These are phyloP conservation scores for Oscheius sp. DNA, from an alignment of 2,888 invertebrate species.

Conservation along the genomic window DNA sequence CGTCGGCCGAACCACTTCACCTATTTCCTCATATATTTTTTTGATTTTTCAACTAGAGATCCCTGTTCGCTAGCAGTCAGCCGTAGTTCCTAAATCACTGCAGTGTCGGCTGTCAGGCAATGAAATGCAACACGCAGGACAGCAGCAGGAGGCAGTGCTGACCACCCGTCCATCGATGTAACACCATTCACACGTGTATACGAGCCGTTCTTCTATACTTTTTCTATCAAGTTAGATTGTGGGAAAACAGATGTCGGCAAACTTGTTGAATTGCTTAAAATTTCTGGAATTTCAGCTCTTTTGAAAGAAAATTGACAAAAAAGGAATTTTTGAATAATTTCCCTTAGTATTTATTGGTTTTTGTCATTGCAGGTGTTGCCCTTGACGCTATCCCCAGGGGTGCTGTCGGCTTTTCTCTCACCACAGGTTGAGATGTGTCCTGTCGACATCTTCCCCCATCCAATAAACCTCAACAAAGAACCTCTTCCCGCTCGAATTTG, in stretches of 20 bases:
- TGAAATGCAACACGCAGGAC: constrained; percentile 27
- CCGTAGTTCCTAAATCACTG: constrained; percentile 29
- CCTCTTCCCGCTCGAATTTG: not conserved
- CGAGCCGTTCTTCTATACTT: constrained; percentile 5
- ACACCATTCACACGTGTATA: constrained; percentile 14
- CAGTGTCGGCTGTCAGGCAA: constrained; percentile 23
- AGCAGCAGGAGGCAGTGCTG: not conserved
- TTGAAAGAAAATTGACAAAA: no score
- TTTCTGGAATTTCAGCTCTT: no score
- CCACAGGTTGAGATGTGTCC: no score
- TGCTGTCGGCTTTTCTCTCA: constrained; percentile 9
- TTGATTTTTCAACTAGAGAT: no score
- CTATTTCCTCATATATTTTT: not conserved
- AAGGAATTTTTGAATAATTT: no score
- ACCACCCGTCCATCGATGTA: constrained; percentile 21
- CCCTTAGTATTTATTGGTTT: not conserved
- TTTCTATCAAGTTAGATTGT: not conserved
- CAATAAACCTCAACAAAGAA: not conserved
- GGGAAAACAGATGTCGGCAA: not conserved
- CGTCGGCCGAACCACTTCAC: not conserved
- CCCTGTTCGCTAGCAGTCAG: no score
- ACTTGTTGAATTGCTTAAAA: no score
- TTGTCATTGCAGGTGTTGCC: no score
- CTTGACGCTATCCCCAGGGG: constrained; percentile 20
- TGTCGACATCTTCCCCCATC: not conserved